A percentile compares a stretch with the other conserved stretches of the same genome.
These are phyloP conservation scores for Rhogogaster chlorosoma DNA, from an alignment of 2,888 invertebrate species.

Conservation along the genomic window DNA sequence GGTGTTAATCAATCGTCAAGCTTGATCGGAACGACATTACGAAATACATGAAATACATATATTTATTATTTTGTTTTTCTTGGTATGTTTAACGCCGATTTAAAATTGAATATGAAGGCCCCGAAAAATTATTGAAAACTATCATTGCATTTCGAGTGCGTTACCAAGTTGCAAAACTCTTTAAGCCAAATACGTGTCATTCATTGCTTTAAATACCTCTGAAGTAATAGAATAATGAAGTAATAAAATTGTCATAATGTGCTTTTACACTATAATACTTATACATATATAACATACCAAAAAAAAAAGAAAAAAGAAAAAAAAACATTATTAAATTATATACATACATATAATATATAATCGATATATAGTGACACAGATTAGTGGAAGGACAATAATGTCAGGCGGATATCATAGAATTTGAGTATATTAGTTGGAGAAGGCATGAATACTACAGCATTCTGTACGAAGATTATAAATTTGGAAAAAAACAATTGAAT, in stretches of 20 bases:
- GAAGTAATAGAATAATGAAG: conserved; percentile 13
- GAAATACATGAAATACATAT: neutral
- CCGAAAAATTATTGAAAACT: neutral
- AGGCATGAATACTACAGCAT: conserved; percentile 38
- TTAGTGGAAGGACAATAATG: conserved; percentile 66
- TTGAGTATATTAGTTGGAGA: conserved; percentile 42
- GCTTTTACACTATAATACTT: conserved; percentile 42
- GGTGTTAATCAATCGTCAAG: neutral
- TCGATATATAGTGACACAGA: conserved; percentile 55
- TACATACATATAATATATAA: conserved; percentile 42
- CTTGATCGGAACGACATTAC: neutral
- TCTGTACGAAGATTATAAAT: conserved; percentile 35
- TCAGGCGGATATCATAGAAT: conserved; percentile 49
- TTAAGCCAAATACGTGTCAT: conserved; percentile 33
- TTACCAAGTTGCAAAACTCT: neutral
- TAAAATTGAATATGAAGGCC: neutral
- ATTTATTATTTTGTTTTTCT: neutral
- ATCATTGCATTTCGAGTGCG: neutral
- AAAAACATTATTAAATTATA: neutral
- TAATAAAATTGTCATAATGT: conserved; percentile 35
- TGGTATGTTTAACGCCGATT: neutral
- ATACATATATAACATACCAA: conserved; percentile 43
- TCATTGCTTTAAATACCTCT: conserved; percentile 26
- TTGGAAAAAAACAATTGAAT: neutral
- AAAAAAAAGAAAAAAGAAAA: neutral